These are phyloP conservation scores for Siderastrea siderea DNA, from an alignment of 92 coral and sea anemone species.

Conservation along the genomic window DNA sequence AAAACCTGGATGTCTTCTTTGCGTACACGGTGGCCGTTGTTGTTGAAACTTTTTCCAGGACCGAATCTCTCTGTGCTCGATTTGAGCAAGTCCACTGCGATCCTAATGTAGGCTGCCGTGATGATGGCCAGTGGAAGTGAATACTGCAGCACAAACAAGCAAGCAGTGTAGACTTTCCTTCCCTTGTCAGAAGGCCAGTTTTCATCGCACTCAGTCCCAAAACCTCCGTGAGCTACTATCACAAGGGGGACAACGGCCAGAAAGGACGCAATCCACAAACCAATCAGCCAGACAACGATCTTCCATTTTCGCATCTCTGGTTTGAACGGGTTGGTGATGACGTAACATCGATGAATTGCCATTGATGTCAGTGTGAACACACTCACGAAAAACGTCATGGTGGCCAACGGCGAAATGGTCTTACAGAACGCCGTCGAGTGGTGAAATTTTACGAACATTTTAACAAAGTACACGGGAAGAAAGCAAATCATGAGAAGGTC, in stretches of 20 bases:
- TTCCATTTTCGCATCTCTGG: constrained; percentile 77
- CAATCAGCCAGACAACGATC: constrained; percentile 66
- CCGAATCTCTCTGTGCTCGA: constrained; percentile 61
- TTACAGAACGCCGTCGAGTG: constrained; percentile 76
- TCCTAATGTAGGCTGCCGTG: constrained; percentile 83
- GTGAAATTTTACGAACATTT: constrained; percentile 62
- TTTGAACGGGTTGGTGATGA: constrained; percentile 83
- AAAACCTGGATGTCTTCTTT: constrained; percentile 88
- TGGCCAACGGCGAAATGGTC: constrained; percentile 73
- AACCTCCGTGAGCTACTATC: constrained; percentile 45
- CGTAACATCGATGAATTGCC: constrained; percentile 92
- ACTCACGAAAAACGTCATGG: constrained; percentile 88
- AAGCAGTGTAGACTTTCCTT: constrained; percentile 75
- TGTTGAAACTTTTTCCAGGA: constrained; percentile 34
- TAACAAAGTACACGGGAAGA: constrained; percentile 73
- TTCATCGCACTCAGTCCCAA: constrained; percentile 60
- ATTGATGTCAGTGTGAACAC: constrained; percentile 87
- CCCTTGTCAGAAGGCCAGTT: constrained; percentile 68
- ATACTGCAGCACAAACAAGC: constrained; percentile 86
- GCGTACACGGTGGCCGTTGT: constrained; percentile 55
- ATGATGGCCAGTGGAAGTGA: constrained; percentile 82
- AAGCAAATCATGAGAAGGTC: constrained; percentile 82
- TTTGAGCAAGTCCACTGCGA: constrained; percentile 78
- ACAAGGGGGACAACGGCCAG: constrained; percentile 71
- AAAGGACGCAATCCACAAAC: constrained; percentile 80